phyloP scores from a whole-genome alignment of 2,888 invertebrate species.

The Apodemia hepburni region DNA sequence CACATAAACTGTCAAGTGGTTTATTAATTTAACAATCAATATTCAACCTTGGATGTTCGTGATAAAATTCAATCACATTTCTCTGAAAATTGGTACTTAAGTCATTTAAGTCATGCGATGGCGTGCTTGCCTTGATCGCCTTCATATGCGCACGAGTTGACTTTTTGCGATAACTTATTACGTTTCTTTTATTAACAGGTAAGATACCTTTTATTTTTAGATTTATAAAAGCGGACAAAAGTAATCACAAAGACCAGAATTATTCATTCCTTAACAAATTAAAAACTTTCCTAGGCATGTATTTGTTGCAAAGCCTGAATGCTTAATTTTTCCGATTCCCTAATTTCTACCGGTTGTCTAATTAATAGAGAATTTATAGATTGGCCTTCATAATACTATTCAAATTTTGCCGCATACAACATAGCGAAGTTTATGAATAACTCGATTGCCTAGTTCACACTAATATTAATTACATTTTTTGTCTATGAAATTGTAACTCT shows the following conservation, averaged over 20 bases:
- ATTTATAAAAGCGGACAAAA: not conserved
- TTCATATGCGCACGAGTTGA: conserved; percentile 70
- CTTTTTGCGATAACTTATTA: conserved; percentile 57
- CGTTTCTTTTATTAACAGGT: conserved; percentile 46
- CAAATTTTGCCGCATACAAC: too few species aligned
- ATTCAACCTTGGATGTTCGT: conserved; percentile 30
- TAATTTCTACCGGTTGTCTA: too few species aligned
- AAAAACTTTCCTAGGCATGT: not conserved
- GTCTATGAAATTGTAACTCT: too few species aligned
- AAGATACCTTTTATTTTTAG: conserved; percentile 8
- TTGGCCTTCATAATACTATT: too few species aligned
- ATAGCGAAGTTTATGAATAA: too few species aligned
- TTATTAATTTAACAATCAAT: conserved; percentile 32
- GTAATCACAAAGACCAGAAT: not conserved
- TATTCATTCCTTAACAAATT: too few species aligned
- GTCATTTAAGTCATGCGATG: conserved; percentile 34
- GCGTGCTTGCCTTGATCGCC: conserved; percentile 59
- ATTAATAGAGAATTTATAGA: too few species aligned
- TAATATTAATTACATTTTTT: too few species aligned
- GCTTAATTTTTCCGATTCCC: not conserved
- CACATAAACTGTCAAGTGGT: conserved; percentile 61
- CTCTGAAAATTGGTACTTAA: conserved; percentile 31
- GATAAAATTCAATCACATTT: conserved; percentile 26
- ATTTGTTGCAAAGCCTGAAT: not conserved
- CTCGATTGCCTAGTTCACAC: too few species aligned